A percentile compares a stretch with the other conserved stretches of the same genome.
Evolutionary conservation across 2,113 vertebrate species (phyloP).

Genomic region (Gymnobelideus leadbeateri): DNA sequence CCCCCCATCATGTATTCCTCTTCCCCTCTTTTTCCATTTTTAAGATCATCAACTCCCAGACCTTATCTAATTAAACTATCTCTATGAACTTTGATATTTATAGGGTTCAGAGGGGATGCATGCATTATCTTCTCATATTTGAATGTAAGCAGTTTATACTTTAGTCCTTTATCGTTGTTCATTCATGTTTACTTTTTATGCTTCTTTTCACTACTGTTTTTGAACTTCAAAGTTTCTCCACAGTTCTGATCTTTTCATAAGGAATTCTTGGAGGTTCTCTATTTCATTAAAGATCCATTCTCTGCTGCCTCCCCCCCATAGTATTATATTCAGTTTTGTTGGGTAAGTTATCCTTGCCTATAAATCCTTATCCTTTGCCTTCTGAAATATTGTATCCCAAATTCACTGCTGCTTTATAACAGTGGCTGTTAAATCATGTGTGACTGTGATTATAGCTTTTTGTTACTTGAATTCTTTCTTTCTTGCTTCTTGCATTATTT

Average conservation of each 20-base stretch:
- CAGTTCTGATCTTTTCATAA: not conserved
- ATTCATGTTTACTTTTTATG: not conserved
- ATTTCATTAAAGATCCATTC: not conserved
- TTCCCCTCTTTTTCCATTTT: not conserved
- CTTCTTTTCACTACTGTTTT: not conserved
- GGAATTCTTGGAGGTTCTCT: not conserved
- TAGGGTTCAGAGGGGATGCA: not conserved
- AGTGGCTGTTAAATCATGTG: not conserved
- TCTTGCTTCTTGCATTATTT: not conserved
- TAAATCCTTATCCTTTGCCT: not conserved
- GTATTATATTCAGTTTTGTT: not conserved
- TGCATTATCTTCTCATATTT: not conserved
- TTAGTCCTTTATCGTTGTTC: not conserved
- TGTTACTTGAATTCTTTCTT: not conserved
- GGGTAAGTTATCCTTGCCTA: not conserved
- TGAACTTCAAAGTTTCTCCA: not conserved
- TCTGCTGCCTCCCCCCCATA: too few relatives aligned
- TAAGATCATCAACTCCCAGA: not conserved
- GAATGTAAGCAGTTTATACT: not conserved
- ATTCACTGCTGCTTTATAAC: not conserved
- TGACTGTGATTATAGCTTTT: not conserved
- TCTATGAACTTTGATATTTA: not conserved
- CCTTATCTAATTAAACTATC: not conserved
- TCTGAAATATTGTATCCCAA: not conserved
- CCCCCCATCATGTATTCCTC: not conserved